Evolutionary conservation across 2,797 vertebrate genomes (phyloP).

Genomic region (Gymnoscopelus microlampas): DNA sequence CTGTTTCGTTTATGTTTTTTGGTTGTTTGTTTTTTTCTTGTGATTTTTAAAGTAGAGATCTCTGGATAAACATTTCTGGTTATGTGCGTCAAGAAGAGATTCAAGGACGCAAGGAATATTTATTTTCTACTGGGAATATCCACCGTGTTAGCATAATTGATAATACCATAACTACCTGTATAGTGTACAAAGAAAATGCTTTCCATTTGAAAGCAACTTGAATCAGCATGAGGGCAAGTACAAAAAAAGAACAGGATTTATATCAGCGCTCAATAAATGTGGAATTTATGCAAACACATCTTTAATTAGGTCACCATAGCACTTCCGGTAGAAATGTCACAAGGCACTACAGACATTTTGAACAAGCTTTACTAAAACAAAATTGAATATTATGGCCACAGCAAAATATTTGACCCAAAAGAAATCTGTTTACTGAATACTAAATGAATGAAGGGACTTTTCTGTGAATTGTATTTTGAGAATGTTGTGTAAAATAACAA

Average conservation of each 20-base stretch:
- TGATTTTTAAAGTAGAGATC: conserved; percentile 4
- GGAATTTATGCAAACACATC: not conserved
- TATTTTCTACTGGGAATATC: not conserved
- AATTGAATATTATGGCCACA: conserved; percentile 4
- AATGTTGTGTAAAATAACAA: conserved; percentile 41
- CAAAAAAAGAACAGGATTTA: not conserved
- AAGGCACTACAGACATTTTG: conserved; percentile 8
- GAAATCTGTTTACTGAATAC: conserved; percentile 33
- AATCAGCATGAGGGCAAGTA: not conserved
- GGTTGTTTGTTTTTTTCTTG: conserved; percentile 23
- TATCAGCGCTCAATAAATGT: not conserved
- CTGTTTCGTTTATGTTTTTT: conserved; percentile 17
- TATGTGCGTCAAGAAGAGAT: conserved; percentile 21
- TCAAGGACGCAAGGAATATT: not conserved
- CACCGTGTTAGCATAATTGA: not conserved
- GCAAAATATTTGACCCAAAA: conserved; percentile 6
- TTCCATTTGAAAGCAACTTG: not conserved
- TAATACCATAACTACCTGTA: conserved; percentile 9
- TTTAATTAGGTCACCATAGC: not conserved
- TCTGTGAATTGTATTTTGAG: conserved; percentile 28
- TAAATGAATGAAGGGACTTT: conserved; percentile 40
- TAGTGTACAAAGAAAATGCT: not conserved
- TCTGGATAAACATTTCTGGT: conserved; percentile 15
- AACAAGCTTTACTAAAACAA: conserved; percentile 36
- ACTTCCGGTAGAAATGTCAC: conserved; percentile 5